These are phyloP conservation scores for Seriola aureovittata DNA, from an alignment of 2,113 vertebrate genomes.

Conservation along the genomic window DNA sequence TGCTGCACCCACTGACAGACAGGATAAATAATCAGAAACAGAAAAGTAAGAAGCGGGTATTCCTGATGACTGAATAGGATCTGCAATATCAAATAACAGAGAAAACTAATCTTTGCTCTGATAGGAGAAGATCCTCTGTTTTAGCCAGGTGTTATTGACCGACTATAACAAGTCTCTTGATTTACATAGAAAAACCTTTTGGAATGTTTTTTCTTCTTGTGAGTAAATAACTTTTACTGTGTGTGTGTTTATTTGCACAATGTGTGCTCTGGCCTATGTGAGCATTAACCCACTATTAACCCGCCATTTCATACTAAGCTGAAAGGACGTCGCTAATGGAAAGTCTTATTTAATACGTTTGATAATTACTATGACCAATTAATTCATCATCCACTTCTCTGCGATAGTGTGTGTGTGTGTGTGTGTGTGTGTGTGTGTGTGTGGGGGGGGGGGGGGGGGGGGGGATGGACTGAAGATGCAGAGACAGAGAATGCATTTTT, in stretches of 20 bases:
- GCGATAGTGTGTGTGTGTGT: background rate
- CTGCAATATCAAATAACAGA: background rate
- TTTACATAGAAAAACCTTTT: background rate
- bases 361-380: conserved; percentile 28
- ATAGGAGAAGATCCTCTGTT: background rate
- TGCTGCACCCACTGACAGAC: background rate
- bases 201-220: background rate
- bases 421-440: background rate
- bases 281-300: background rate
- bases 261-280: background rate
- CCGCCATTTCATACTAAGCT: background rate
- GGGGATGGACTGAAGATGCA: background rate
- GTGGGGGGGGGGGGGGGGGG: too few relatives aligned
- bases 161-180: background rate
- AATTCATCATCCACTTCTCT: conserved; percentile 1
- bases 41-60: conserved; percentile 12
- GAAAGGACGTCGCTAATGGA: conserved; percentile 7
- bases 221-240: background rate
- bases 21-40: background rate
- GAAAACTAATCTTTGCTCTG: conserved; percentile 3
- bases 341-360: conserved; percentile 24
- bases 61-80: background rate
- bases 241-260: background rate
- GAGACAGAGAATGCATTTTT: background rate
- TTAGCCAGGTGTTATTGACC: background rate